phyloP scores from a whole-genome alignment of 2,888 invertebrate genomes.

The Stenodera caucasica region DNA sequence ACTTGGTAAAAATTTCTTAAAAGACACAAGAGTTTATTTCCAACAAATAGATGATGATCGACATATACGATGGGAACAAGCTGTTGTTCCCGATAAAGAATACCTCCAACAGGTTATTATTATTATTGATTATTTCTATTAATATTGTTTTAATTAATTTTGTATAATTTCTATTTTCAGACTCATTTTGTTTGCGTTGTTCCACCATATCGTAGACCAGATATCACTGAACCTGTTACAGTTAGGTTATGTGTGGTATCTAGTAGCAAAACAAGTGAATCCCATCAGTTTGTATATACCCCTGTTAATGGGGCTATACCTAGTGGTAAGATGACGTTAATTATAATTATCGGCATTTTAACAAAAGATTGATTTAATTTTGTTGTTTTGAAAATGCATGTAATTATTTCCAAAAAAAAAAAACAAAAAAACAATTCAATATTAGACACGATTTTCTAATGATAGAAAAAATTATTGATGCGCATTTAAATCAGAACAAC shows the following conservation, averaged over 20 bases:
- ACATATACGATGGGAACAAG: constrained; percentile 73
- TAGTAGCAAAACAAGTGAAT: constrained; percentile 84
- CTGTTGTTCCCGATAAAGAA: constrained; percentile 85
- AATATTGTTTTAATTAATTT: too few species aligned
- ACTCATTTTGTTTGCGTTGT: constrained; percentile 87
- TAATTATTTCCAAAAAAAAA: too few species aligned
- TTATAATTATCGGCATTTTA: constrained; percentile 35
- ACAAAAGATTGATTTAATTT: constrained; percentile 45
- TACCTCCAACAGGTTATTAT: constrained; percentile 77
- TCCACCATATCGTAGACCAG: constrained; percentile 72
- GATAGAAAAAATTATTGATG: too few species aligned
- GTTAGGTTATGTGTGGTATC: constrained; percentile 80
- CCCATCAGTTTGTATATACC: constrained; percentile 81
- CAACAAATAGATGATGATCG: constrained; percentile 61
- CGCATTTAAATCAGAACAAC: constrained; percentile 35
- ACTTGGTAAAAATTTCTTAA: constrained; percentile 88
- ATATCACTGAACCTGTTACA: constrained; percentile 69
- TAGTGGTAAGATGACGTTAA: constrained; percentile 53
- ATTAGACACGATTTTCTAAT: too few species aligned
- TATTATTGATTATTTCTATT: too few species aligned
- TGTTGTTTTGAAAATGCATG: constrained; percentile 40
- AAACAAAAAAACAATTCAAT: too few species aligned
- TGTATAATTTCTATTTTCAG: constrained; percentile 59
- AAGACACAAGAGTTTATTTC: constrained; percentile 85
- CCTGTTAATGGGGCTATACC: constrained; percentile 58